Evolutionary conservation across 2,113 vertebrate species (phyloP).

Genomic region (Ochotona curzoniae): DNA sequence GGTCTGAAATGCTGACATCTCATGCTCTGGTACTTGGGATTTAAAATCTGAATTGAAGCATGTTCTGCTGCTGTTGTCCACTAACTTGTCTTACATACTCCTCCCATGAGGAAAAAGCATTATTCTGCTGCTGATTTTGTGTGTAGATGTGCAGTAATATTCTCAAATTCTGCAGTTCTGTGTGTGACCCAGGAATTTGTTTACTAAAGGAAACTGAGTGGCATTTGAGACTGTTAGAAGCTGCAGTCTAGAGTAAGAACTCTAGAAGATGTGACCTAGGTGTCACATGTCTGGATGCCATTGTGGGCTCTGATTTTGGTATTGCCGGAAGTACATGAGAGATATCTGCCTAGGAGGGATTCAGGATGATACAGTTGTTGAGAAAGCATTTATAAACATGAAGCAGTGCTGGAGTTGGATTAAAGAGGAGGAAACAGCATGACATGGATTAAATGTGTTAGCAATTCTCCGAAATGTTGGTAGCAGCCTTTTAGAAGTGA

Average conservation of each 20-base stretch:
- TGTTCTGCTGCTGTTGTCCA: conserved; percentile 1
- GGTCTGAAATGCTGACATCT: conserved; percentile 56
- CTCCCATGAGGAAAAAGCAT: neutral
- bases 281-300: neutral
- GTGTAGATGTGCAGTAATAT: neutral
- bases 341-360: neutral
- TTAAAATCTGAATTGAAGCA: conserved; percentile 33
- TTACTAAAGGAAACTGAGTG: neutral
- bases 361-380: neutral
- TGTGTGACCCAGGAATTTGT: neutral
- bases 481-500: conserved; percentile 19
- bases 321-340: conserved; percentile 13
- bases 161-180: conserved; percentile 40
- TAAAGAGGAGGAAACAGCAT: neutral
- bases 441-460: neutral
- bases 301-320: neutral
- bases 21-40: neutral
- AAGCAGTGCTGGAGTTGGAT: neutral
- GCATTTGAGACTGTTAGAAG: neutral
- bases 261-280: conserved; percentile 18
- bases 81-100: neutral
- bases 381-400: conserved; percentile 1
- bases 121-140: conserved; percentile 1
- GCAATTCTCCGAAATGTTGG: neutral
- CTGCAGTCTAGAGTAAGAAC: conserved; percentile 2